These are phyloP conservation scores for Coenobita brevimanus DNA, from an alignment of 1,140 invertebrate species.

Conservation along the genomic window DNA sequence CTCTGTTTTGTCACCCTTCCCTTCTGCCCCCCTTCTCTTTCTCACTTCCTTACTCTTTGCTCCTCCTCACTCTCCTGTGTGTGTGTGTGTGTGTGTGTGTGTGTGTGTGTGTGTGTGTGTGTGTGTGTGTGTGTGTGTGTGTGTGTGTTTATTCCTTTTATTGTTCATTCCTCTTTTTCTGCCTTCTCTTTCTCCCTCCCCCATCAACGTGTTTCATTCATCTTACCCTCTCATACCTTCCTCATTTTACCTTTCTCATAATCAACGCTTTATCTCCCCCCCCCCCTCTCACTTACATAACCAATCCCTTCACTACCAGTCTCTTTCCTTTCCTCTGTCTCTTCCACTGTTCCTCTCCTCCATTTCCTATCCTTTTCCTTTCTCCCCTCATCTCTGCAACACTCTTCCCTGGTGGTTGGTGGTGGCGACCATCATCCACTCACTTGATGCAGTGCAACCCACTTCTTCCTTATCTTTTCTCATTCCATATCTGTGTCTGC, in stretches of 20 bases:
- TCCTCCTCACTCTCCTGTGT: background rate
- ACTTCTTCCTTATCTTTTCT: too few species aligned
- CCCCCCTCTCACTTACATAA: too few species aligned
- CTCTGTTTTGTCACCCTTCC: background rate
- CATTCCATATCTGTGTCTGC: too few species aligned
- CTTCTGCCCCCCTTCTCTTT: background rate
- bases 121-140: slow-evolving; percentile 8
- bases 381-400: too few species aligned
- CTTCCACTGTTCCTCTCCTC: background rate
- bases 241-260: background rate
- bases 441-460: too few species aligned
- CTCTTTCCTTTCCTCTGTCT: background rate
- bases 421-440: too few species aligned
- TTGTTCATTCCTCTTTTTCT: background rate
- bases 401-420: too few species aligned
- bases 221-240: background rate
- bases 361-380: too few species aligned
- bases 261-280: too few species aligned
- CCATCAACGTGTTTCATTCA: background rate
- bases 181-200: background rate
- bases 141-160: too few species aligned
- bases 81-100: slow-evolving; percentile 11
- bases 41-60: background rate
- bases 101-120: slow-evolving; percentile 11
- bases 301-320: too few species aligned